Percentiles rank a stretch among this genome's conserved stretches.
These are phyloP conservation scores for Thripadectes ignobilis DNA, from an alignment of 2,797 vertebrate genomes.

Conservation along the genomic window DNA sequence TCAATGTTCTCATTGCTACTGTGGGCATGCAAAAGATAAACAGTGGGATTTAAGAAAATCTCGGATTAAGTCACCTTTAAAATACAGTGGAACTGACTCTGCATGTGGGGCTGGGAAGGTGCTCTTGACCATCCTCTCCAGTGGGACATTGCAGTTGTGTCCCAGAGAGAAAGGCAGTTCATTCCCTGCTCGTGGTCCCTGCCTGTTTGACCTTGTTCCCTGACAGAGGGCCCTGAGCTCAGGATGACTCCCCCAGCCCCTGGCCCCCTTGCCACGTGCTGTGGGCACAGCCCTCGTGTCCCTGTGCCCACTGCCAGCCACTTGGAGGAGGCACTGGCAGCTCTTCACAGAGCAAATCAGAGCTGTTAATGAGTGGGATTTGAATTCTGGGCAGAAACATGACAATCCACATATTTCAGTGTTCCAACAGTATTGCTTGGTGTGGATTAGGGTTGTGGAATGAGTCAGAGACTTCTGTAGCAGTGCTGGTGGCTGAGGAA, in stretches of 20 bases:
- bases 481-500: not conserved
- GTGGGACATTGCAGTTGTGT: not conserved
- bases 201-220: not conserved
- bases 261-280: rapidly evolving
- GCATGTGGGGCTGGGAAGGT: not conserved
- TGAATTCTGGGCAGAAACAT: not conserved
- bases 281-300: not conserved
- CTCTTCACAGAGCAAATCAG: not conserved
- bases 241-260: not conserved
- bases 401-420: not conserved
- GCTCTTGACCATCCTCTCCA: not conserved
- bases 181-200: not conserved
- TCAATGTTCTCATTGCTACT: not conserved
- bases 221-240: not conserved
- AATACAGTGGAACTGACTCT: not conserved
- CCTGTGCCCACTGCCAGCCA: not conserved
- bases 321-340: not conserved
- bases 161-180: not conserved
- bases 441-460: not conserved
- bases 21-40: not conserved
- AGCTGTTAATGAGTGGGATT: not conserved
- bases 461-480: not conserved
- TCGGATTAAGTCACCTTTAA: not conserved
- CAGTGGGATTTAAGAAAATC: not conserved
- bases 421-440: not conserved